These are phyloP conservation scores for Indicator maculatus DNA, from an alignment of 2,113 vertebrate genomes.

Conservation along the genomic window DNA sequence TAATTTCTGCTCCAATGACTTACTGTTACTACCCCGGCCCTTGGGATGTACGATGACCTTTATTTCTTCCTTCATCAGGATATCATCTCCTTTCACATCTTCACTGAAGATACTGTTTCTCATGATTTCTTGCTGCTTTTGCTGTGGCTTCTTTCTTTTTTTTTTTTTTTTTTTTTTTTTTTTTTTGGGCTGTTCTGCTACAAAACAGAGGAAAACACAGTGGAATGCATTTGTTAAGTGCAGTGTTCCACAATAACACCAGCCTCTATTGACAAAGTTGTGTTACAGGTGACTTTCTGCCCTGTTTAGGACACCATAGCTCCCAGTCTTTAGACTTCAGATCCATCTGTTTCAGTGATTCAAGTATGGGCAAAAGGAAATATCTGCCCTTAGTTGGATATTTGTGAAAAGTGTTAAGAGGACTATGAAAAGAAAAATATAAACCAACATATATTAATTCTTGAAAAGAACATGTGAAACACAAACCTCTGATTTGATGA, in stretches of 20 bases:
- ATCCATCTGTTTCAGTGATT: background rate
- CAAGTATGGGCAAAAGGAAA: background rate
- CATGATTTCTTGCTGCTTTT: conserved; percentile 2
- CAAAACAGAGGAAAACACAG: background rate
- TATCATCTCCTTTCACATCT: background rate
- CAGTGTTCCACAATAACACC: background rate
- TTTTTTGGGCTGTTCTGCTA: background rate
- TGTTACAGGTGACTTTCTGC: background rate
- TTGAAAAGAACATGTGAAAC: background rate
- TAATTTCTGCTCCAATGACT: conserved; percentile 16
- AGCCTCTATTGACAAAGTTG: background rate
- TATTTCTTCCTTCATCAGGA: conserved; percentile 21
- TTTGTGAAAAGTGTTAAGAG: background rate
- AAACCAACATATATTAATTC: background rate
- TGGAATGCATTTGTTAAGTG: background rate
- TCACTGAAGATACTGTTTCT: conserved; percentile 14
- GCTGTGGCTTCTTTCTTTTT: no score
- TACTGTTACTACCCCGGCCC: conserved; percentile 3
- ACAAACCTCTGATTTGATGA: background rate
- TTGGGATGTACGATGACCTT: background rate
- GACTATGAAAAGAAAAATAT: background rate
- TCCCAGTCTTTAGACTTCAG: background rate
- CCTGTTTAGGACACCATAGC: background rate
- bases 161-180: no score
- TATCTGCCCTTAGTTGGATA: background rate